Evolutionary conservation across 1,140 invertebrate genomes (phyloP).

Genomic region (Sitodiplosis mosellana): DNA sequence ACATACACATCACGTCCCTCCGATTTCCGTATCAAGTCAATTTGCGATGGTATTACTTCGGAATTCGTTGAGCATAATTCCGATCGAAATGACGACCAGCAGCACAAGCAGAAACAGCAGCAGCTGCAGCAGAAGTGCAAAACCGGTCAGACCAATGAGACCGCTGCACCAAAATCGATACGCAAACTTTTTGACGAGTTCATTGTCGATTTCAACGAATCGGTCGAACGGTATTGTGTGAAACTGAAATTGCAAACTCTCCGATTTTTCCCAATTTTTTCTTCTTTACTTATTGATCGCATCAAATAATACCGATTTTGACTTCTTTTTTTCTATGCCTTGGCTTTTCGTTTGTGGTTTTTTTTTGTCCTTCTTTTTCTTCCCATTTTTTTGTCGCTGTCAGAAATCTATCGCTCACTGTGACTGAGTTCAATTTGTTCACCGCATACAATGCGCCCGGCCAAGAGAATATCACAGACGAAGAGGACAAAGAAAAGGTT

Average conservation of each 20-base stretch:
- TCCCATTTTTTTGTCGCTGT: slow-evolving; percentile 3
- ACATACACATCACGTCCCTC: slow-evolving; percentile 24
- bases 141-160: too few relatives aligned
- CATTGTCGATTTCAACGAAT: background rate
- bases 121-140: too few relatives aligned
- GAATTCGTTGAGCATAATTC: slow-evolving; percentile 13
- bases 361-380: background rate
- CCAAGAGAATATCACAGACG: slow-evolving; percentile 25
- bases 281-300: slow-evolving; percentile 14
- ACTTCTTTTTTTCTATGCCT: background rate
- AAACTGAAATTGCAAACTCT: too few relatives aligned
- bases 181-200: background rate
- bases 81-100: slow-evolving; percentile 5
- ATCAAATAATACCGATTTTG: slow-evolving; percentile 13
- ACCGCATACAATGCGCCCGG: slow-evolving; percentile 32
- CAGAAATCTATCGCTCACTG: slow-evolving; percentile 47
- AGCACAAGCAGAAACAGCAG: too few relatives aligned
- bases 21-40: slow-evolving; percentile 21
- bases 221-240: too few relatives aligned
- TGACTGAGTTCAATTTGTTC: slow-evolving; percentile 41
- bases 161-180: background rate
- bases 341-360: background rate
- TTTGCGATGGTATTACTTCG: slow-evolving; percentile 17
- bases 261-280: too few relatives aligned
- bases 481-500: slow-evolving; percentile 29